Evolutionary conservation across 2,797 vertebrate genomes (phyloP), one percentile per base, ranked within the genome.

Genomic region (Sphenopsis melanotis): DNA sequence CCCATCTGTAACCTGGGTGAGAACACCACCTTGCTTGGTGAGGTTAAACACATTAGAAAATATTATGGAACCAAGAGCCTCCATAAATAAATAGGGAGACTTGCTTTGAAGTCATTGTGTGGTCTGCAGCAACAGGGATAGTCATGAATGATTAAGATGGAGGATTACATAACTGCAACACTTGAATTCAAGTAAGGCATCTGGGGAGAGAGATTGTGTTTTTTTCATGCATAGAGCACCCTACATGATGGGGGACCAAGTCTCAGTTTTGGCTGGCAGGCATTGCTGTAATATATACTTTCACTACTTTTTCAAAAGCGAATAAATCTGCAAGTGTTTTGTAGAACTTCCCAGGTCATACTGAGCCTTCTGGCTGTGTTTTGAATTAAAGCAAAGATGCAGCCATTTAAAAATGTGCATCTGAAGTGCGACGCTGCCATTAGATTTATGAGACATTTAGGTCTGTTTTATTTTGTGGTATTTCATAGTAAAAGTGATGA

Each of bases 381-480:
- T 90, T 87, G 89, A 80, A 89, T 89, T 93, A 81, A 95, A 93
- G 52, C 47, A 90, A 65, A 69, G 69, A 75, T 77, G 21, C 52
- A 95, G 37, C 44, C 44, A 27, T 64, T 94, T 91, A 70, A 96
- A 93, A 95, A 90, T 71, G 37, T 90, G 64, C 69, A 69, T 95
- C 60, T 79, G 44, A 83, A 91, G 12, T 86, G 66, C 0, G 0
- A 70, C 37, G 39, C 23, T 92, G 27, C 42, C 20, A 14, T 89
- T 93, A 80, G 69, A 91, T 93, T 95, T 93, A 93, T 84, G 81
- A 83, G 75, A 93, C 22, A 90, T 77, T 93, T 89, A 86, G 32
- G 9, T 77, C 56, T 85, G n/a, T 9, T 96, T 95, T 95, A 90
- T 91, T 96, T 94, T 94, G 85, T 66, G 64, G 57, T 92, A 80